A percentile compares a stretch with the other conserved stretches of the same genome.
phyloP scores from a whole-genome alignment of 2,888 invertebrate genomes.

The Cephus pygmeus region DNA sequence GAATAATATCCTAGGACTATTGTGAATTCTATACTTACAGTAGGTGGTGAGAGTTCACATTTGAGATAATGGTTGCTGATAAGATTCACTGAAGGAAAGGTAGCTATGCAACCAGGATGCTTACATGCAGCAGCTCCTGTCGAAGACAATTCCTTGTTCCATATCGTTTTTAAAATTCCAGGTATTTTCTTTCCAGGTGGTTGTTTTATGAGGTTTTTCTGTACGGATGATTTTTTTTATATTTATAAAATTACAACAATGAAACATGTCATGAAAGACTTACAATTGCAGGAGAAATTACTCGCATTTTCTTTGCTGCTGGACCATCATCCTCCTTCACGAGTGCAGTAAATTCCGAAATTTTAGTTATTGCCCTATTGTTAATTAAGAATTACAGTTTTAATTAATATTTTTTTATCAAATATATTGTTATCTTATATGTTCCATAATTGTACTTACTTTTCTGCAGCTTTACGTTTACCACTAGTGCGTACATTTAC shows the following conservation, averaged over 20 bases:
- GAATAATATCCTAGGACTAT: not conserved
- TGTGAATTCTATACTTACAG: not conserved
- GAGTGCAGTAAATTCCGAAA: conserved; percentile 51
- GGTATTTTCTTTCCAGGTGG: conserved; percentile 41
- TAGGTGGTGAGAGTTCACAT: conserved; percentile 48
- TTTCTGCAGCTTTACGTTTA: conserved; percentile 66
- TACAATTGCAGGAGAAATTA: conserved; percentile 28
- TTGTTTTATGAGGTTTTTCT: conserved; percentile 30
- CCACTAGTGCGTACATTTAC: conserved; percentile 15
- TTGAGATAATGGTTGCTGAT: conserved; percentile 51
- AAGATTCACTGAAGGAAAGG: conserved; percentile 37
- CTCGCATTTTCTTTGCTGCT: conserved; percentile 31
- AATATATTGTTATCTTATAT: not conserved
- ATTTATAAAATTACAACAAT: not conserved
- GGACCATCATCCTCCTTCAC: conserved; percentile 35
- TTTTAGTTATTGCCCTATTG: conserved; percentile 54
- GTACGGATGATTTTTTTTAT: not conserved
- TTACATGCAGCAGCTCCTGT: conserved; percentile 45
- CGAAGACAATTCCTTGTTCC: conserved; percentile 46
- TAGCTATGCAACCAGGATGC: conserved; percentile 53
- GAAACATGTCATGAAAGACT: conserved; percentile 5
- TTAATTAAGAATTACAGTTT: not conserved
- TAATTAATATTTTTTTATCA: not conserved
- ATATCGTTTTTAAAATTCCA: conserved; percentile 40
- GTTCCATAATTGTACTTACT: conserved; percentile 45